Conservation (phyloP, 2,888 invertebrate species). For the Glaucopsyche alexis region DNA sequence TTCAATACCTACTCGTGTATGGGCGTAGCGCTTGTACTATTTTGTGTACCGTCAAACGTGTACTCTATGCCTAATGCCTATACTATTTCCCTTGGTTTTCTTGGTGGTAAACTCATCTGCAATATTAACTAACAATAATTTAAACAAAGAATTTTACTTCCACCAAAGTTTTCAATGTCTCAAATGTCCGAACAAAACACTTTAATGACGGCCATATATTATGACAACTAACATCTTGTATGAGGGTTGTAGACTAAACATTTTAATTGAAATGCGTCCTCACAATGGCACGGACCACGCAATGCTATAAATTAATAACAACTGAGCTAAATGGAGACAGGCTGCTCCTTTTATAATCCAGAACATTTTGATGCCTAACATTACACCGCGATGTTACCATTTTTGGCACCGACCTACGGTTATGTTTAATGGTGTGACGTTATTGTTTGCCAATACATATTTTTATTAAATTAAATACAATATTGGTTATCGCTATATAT, state of each 20-base stretch:
- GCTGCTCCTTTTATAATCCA: conserved; percentile 10
- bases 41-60: background rate
- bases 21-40: conserved; percentile 35
- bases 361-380: background rate
- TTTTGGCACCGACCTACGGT: background rate
- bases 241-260: conserved; percentile 42
- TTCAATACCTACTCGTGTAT: conserved; percentile 46
- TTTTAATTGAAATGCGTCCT: conserved; percentile 14
- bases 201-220: background rate
- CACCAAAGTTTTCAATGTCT: too few relatives aligned
- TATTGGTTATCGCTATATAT: too few relatives aligned
- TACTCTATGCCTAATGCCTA: background rate
- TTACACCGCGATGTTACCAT: background rate
- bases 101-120: too few relatives aligned
- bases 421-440: background rate
- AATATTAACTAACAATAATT: background rate
- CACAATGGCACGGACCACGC: conserved; percentile 3
- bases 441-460: background rate
- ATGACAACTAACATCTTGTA: conserved; percentile 1
- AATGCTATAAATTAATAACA: conserved; percentile 17
- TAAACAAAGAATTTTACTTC: too few relatives aligned
- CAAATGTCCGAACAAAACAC: background rate
- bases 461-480: too few relatives aligned
- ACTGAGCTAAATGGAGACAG: conserved; percentile 1
- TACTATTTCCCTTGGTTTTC: background rate